A percentile compares a stretch with the other conserved stretches of the same genome.
Evolutionary conservation across 2,888 invertebrate genomes (phyloP).

Genomic region (Stomorhina lunata): DNA sequence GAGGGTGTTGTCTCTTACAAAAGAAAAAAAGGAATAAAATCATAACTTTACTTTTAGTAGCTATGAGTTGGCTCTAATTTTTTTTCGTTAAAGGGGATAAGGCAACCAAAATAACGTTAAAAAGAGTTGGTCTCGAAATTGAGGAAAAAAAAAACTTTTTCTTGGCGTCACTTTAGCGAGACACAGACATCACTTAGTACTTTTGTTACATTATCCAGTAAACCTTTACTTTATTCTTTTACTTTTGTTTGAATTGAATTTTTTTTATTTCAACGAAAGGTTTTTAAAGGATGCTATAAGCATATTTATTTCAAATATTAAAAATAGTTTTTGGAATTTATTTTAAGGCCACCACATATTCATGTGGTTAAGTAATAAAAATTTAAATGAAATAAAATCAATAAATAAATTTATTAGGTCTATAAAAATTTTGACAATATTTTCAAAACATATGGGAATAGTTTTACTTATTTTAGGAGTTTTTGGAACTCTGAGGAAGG

Average conservation of each 20-base stretch:
- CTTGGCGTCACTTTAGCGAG: constrained; percentile 73
- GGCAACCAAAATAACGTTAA: not conserved
- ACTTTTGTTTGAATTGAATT: constrained; percentile 24
- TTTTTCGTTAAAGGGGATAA: constrained; percentile 62
- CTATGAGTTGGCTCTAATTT: constrained; percentile 53
- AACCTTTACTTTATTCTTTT: constrained; percentile 59
- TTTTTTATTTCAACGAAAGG: constrained; percentile 30
- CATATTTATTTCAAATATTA: constrained; percentile 58
- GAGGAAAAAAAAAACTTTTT: constrained; percentile 70
- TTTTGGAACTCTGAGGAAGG: too few relatives aligned
- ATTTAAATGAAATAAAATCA: constrained; percentile 57
- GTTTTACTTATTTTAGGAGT: too few relatives aligned
- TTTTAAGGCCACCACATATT: constrained; percentile 40
- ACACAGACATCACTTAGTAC: constrained; percentile 65
- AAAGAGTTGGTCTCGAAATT: constrained; percentile 43
- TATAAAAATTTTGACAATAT: constrained; percentile 29
- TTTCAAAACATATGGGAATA: not conserved
- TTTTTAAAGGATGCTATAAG: constrained; percentile 61
- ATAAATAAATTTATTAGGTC: constrained; percentile 58
- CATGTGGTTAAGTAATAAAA: constrained; percentile 5
- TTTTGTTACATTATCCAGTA: constrained; percentile 64
- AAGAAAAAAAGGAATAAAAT: constrained; percentile 61
- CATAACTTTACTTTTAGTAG: constrained; percentile 67
- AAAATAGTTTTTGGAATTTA: constrained; percentile 21
- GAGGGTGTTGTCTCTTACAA: constrained; percentile 50